Percentiles rank a stretch among this genome's conserved stretches.
phyloP scores from a whole-genome alignment of 2,797 vertebrate genomes.

The Clarias fuscus region DNA sequence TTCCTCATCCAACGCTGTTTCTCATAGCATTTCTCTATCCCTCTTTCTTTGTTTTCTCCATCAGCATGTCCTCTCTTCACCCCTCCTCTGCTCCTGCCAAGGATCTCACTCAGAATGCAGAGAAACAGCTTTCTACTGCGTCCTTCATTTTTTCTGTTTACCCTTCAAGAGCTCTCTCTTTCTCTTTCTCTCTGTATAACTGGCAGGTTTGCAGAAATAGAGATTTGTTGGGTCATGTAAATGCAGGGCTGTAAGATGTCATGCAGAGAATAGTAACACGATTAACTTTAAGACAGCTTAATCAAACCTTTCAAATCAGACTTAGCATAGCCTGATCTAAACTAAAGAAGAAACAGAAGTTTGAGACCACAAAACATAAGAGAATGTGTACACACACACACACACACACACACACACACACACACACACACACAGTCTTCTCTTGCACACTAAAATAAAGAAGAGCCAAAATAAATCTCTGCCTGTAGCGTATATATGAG shows the following conservation, averaged over 20 bases:
- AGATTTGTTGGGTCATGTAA: constrained; percentile 31
- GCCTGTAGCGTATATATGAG: constrained; percentile 11
- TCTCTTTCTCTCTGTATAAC: not conserved
- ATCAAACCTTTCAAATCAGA: constrained; percentile 13
- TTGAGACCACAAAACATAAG: constrained; percentile 3
- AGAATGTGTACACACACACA: not conserved
- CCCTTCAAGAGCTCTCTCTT: not conserved
- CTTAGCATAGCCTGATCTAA: not conserved
- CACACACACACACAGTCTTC: not conserved
- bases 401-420: not conserved
- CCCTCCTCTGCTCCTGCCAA: constrained; percentile 10
- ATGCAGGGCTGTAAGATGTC: constrained; percentile 25
- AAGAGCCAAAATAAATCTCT: constrained; percentile 28
- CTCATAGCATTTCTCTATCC: not conserved
- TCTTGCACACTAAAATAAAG: constrained; percentile 15
- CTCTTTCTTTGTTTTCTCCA: constrained; percentile 5
- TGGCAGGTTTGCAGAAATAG: constrained; percentile 15
- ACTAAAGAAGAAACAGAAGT: not conserved
- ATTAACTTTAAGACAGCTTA: constrained; percentile 15
- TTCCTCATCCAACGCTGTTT: not conserved
- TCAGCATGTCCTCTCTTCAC: not conserved
- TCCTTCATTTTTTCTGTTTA: not conserved
- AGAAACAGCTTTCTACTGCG: not conserved
- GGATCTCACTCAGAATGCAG: not conserved
- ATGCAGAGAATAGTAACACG: constrained; percentile 24